These are phyloP conservation scores for Habropoda laboriosa DNA, from an alignment of 1,140 invertebrate species.

Conservation along the genomic window DNA sequence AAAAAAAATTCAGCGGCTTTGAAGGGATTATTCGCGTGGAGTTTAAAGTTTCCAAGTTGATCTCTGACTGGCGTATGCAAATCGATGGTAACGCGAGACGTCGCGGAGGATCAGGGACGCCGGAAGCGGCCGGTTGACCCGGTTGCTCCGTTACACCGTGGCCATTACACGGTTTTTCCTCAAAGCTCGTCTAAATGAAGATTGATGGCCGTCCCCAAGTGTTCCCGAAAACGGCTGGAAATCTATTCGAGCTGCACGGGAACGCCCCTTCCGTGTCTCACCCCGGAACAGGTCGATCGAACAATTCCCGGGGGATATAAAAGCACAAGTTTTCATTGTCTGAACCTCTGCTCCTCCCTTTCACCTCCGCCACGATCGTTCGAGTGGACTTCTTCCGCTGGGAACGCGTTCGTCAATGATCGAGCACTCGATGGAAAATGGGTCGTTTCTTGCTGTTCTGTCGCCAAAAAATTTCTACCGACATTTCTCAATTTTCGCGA, in stretches of 20 bases:
- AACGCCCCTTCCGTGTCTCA: conserved; percentile 32
- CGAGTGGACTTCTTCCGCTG: neutral
- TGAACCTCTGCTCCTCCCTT: neutral
- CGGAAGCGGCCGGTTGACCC: neutral
- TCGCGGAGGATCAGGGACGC: no score
- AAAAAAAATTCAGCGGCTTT: no score
- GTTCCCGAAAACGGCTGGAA: conserved; percentile 12
- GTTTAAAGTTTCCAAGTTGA: neutral
- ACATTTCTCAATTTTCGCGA: no score
- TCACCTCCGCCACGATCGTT: neutral
- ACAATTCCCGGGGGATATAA: conserved; percentile 2
- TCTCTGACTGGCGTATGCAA: neutral
- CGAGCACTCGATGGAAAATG: neutral
- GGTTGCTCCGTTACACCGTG: conserved; percentile 12
- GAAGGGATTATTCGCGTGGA: no score
- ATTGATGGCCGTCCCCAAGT: conserved; percentile 19
- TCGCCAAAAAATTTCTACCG: neutral
- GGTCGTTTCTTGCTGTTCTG: neutral
- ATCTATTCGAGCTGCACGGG: conserved; percentile 12
- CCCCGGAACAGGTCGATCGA: neutral
- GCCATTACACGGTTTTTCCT: conserved; percentile 9
- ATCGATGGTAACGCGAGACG: neutral
- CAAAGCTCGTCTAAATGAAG: conserved; percentile 14
- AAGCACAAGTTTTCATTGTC: conserved; percentile 26
- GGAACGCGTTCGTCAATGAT: neutral